Evolutionary conservation across 2,888 invertebrate species (phyloP).

Genomic region (Gisinianus flammeolus): DNA sequence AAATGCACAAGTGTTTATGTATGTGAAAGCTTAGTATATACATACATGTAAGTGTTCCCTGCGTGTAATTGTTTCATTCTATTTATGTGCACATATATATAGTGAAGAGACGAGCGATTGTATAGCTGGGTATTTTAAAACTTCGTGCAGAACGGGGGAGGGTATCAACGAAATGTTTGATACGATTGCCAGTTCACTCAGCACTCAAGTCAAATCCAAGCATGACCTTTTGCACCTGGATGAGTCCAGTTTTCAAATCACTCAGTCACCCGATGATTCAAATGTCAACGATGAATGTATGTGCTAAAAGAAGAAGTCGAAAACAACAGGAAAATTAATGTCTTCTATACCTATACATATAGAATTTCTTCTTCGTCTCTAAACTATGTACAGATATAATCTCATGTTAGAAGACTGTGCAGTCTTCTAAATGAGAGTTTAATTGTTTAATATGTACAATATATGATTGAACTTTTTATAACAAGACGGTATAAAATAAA

Average conservation of each 20-base stretch:
- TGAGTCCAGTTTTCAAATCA: constrained; percentile 41
- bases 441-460: too few species aligned
- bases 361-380: too few species aligned
- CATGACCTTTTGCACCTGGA: constrained; percentile 45
- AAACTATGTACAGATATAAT: too few species aligned
- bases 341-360: too few species aligned
- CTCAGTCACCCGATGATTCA: constrained; percentile 7
- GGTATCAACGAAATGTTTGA: constrained; percentile 89
- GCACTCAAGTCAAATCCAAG: constrained; percentile 40
- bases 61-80: background rate
- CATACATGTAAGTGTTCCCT: background rate
- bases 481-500: too few species aligned
- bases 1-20: background rate
- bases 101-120: constrained; percentile 41
- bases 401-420: too few species aligned
- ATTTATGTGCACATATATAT: background rate
- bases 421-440: too few species aligned
- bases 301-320: constrained; percentile 27
- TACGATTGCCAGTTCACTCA: constrained; percentile 80
- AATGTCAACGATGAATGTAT: constrained; percentile 40
- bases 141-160: constrained; percentile 85
- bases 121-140: constrained; percentile 73
- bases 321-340: too few species aligned
- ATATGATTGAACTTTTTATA: too few species aligned
- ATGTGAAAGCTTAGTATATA: too few species aligned